These are phyloP conservation scores for Gobiocypris rarus DNA, from an alignment of 2,113 vertebrate species.

Conservation along the genomic window DNA sequence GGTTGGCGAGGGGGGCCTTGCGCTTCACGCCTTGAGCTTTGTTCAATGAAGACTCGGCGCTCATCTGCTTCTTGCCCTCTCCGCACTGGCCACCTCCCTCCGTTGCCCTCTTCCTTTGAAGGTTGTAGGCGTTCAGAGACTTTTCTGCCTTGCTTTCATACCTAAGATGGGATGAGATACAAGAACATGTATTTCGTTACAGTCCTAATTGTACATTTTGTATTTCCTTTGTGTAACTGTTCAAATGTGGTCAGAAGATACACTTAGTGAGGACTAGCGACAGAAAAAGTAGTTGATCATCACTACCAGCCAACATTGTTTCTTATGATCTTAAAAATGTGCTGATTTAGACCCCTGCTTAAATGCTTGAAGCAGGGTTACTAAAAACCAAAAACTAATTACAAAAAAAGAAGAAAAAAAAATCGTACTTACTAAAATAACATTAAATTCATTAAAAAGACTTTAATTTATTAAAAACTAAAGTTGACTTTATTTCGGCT, in stretches of 20 bases:
- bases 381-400: not conserved
- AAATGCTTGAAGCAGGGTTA: not conserved
- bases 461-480: no score
- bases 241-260: conserved; percentile 46
- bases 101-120: conserved; percentile 74
- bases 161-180: conserved; percentile 64
- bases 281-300: not conserved
- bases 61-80: conserved; percentile 67
- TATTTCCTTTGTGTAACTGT: conserved; percentile 58
- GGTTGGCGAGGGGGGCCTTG: conserved; percentile 79
- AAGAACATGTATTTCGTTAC: conserved; percentile 25
- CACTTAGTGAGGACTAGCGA: not conserved
- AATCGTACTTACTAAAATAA: not conserved
- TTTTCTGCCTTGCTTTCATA: conserved; percentile 88
- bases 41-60: conserved; percentile 44
- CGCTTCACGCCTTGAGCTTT: conserved; percentile 76
- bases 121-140: conserved; percentile 80
- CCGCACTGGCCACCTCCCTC: conserved; percentile 59
- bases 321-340: not conserved
- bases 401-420: not conserved
- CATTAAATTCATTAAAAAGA: not conserved
- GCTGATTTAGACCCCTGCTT: not conserved
- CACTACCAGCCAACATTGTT: not conserved
- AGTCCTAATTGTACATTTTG: conserved; percentile 5
- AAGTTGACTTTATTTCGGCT: no score